A percentile compares a stretch with the other conserved stretches of the same genome.
Conservation (phyloP, 2,888 invertebrate species). For the Lasioglossum leucozonium region DNA sequence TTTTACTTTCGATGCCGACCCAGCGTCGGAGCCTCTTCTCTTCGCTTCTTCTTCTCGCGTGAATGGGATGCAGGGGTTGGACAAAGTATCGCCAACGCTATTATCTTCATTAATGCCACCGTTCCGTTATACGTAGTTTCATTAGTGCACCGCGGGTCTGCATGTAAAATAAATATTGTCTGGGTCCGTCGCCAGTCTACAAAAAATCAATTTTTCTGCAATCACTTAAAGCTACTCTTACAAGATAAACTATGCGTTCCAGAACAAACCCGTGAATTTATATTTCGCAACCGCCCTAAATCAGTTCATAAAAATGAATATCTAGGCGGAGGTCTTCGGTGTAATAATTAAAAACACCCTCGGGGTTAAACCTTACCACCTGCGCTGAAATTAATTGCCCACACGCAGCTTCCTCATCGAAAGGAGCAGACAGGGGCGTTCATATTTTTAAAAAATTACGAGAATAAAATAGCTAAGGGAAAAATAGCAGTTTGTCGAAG, state of each 20-base stretch:
- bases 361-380: neutral
- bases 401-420: neutral
- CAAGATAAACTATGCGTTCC: neutral
- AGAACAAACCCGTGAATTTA: neutral
- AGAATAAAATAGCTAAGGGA: neutral
- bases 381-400: neutral
- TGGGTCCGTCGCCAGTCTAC: too few relatives aligned
- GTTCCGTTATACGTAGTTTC: too few relatives aligned
- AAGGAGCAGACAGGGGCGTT: neutral
- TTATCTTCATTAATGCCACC: neutral
- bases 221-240: too few relatives aligned
- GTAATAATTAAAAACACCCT: neutral
- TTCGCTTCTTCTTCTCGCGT: neutral
- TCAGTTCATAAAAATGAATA: neutral
- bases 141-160: too few relatives aligned
- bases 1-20: constrained; percentile 23
- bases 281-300: neutral
- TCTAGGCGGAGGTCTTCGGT: neutral
- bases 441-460: neutral
- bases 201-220: neutral
- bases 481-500: neutral
- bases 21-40: neutral
- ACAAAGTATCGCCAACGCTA: neutral
- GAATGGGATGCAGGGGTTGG: neutral
- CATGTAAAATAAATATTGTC: too few relatives aligned